Conservation (phyloP, 2,888 invertebrate species). For the Marronus borbonicus region DNA sequence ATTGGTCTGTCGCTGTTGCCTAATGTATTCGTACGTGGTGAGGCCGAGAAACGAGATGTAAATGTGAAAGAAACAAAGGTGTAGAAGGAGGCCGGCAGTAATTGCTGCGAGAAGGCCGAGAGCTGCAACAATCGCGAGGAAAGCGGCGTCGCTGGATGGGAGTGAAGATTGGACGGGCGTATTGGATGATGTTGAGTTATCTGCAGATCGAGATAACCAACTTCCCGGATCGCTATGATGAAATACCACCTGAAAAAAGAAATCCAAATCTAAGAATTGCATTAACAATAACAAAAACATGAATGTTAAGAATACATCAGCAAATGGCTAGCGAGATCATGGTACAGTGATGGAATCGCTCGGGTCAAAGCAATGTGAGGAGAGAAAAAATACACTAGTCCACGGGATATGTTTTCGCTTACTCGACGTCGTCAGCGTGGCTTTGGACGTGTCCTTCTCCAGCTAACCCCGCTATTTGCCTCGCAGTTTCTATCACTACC, state of each 20-base stretch:
- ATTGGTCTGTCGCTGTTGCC: conserved; percentile 71
- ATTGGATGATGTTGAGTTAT: conserved; percentile 56
- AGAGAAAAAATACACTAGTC: no score
- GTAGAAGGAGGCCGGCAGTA: conserved; percentile 83
- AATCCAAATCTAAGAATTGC: no score
- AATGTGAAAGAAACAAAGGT: conserved; percentile 90
- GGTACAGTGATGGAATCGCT: no score
- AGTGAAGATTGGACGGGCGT: conserved; percentile 63
- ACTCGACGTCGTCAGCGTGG: no score
- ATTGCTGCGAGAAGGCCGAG: conserved; percentile 82
- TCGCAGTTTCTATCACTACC: no score
- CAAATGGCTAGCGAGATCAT: no score
- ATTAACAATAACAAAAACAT: no score
- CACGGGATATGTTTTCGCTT: no score
- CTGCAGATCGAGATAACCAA: conserved; percentile 49
- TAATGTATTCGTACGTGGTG: conserved; percentile 92
- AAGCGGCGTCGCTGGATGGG: conserved; percentile 74
- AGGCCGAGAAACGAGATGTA: conserved; percentile 88
- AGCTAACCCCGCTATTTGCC: no score
- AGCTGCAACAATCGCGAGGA: conserved; percentile 75
- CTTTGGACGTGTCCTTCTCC: no score
- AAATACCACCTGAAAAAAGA: conserved; percentile 67
- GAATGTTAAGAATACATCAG: no score
- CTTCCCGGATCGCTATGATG: conserved; percentile 43
- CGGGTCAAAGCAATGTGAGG: no score